phyloP scores from a whole-genome alignment of 2,888 invertebrate genomes.

The Andrena camellia region DNA sequence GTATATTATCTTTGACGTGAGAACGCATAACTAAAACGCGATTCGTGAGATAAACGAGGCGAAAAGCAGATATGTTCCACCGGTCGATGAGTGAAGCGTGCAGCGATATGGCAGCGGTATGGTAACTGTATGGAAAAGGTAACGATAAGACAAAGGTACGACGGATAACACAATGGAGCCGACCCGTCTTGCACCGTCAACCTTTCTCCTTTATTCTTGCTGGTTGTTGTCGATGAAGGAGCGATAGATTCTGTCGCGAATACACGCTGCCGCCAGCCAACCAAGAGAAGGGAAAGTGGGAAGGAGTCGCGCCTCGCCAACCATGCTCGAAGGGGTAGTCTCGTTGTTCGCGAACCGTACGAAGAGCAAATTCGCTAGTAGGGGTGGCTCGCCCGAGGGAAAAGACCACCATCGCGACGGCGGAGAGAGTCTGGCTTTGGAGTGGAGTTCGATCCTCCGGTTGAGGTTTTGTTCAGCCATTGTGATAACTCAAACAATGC shows the following conservation, averaged over 20 bases:
- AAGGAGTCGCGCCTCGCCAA: constrained; percentile 29
- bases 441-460: constrained; percentile 77
- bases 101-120: not conserved
- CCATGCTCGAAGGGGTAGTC: constrained; percentile 54
- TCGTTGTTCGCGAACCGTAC: constrained; percentile 56
- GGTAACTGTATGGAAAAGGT: too few species aligned
- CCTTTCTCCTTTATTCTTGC: constrained; percentile 66
- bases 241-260: constrained; percentile 58
- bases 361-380: constrained; percentile 19
- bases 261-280: constrained; percentile 20
- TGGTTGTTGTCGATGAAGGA: constrained; percentile 62
- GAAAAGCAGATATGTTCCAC: constrained; percentile 13
- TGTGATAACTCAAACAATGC: constrained; percentile 83
- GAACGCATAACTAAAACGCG: constrained; percentile 25
- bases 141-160: too few species aligned
- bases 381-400: constrained; percentile 43
- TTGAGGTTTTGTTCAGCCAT: constrained; percentile 80
- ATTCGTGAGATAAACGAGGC: not conserved
- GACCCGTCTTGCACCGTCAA: constrained; percentile 68
- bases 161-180: constrained; percentile 60
- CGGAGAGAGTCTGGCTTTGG: constrained; percentile 59
- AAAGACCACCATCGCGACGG: constrained; percentile 43
- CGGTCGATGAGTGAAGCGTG: constrained; percentile 29
- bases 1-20: not conserved
- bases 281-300: constrained; percentile 10